These are phyloP conservation scores for Forbesichthys papilliferus DNA, from an alignment of 2,113 vertebrate genomes.

Conservation along the genomic window DNA sequence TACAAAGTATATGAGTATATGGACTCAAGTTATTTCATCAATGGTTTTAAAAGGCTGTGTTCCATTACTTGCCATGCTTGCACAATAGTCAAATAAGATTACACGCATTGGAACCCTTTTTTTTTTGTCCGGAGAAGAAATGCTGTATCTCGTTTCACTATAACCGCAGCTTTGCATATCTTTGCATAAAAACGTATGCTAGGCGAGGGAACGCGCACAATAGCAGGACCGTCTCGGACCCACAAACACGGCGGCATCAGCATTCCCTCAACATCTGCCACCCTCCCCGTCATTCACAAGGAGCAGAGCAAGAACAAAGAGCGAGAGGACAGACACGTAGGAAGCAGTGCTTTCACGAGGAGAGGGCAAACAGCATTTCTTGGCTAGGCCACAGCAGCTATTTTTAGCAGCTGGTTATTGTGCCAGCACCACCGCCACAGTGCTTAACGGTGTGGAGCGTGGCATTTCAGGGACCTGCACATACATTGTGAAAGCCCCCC, in stretches of 20 bases:
- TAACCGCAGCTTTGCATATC: not conserved
- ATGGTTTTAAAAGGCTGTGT: conserved; percentile 6
- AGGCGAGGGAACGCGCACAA: not conserved
- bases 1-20: not conserved
- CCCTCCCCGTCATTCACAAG: conserved; percentile 25
- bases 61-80: not conserved
- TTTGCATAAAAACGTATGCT: not conserved
- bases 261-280: conserved; percentile 22
- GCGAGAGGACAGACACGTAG: conserved; percentile 23
- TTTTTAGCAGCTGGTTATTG: conserved; percentile 61
- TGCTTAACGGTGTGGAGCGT: conserved; percentile 35
- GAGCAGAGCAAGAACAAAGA: conserved; percentile 49
- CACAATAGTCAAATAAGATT: conserved; percentile 4
- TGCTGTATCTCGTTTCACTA: conserved; percentile 1
- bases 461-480: conserved; percentile 17
- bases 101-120: not conserved
- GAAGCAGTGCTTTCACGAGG: conserved; percentile 29
- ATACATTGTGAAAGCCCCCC: not conserved
- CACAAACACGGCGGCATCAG: conserved; percentile 20
- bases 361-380: conserved; percentile 32
- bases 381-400: conserved; percentile 46
- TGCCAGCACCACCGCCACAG: conserved; percentile 26
- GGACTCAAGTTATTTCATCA: conserved; percentile 1
- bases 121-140: not conserved
- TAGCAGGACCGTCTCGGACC: conserved; percentile 7